Conservation (phyloP, 2,888 invertebrate genomes). For the Diarsia mendica region DNA sequence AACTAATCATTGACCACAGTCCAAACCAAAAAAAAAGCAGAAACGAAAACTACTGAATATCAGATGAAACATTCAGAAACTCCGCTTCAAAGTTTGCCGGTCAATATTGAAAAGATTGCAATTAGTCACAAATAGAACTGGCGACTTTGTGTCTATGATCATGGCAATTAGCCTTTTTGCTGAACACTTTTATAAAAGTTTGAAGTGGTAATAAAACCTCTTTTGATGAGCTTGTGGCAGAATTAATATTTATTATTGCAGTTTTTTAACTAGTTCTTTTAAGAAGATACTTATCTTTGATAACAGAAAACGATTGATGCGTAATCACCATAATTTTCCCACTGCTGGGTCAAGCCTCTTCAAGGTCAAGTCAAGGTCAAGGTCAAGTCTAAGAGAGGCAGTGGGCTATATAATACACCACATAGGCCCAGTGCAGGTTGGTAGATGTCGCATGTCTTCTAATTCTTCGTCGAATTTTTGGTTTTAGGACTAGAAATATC, state of each 20-base stretch:
- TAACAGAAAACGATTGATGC: no score
- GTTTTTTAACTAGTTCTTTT: background rate
- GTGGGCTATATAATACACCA: no score
- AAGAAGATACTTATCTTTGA: background rate
- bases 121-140: constrained; percentile 20
- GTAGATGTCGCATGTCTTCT: no score
- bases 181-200: constrained; percentile 12
- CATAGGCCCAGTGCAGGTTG: no score
- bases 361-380: no score
- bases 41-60: background rate
- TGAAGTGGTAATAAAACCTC: constrained; percentile 6
- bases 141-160: constrained; percentile 21
- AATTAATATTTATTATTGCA: background rate
- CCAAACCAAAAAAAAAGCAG: background rate
- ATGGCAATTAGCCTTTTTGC: constrained; percentile 21
- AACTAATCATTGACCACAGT: background rate
- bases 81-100: background rate
- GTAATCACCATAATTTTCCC: no score
- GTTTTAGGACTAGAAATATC: no score
- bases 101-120: constrained; percentile 30
- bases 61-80: constrained; percentile 2
- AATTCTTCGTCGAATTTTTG: no score
- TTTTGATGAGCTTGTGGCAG: background rate
- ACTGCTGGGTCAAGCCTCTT: no score
- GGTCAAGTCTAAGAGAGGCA: no score